Evolutionary conservation across 2,888 invertebrate genomes (phyloP).

Genomic region (Drosophila birchii): DNA sequence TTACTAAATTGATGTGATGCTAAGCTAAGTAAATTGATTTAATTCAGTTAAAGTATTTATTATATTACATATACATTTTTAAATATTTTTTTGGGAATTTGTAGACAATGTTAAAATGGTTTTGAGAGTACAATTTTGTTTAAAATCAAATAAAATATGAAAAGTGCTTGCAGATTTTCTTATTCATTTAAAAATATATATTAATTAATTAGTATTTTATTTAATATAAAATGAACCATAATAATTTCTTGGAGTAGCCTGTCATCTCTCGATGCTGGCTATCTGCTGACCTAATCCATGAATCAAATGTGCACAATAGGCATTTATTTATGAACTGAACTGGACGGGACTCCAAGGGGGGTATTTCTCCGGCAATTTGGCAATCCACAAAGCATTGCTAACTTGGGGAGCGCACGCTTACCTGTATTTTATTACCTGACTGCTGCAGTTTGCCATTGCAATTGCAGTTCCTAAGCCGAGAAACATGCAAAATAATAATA

Average conservation of each 20-base stretch:
- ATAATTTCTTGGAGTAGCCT: not conserved
- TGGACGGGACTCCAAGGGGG: not conserved
- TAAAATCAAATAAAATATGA: too few relatives aligned
- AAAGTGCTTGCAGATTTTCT: not conserved
- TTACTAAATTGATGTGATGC: not conserved
- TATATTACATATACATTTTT: not conserved
- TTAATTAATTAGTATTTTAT: too few relatives aligned
- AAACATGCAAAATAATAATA: conserved; percentile 67
- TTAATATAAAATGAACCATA: not conserved
- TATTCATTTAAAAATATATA: not conserved
- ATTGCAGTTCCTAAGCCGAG: conserved; percentile 48
- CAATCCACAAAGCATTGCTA: conserved; percentile 13
- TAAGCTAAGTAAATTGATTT: not conserved
- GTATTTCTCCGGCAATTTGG: conserved; percentile 20
- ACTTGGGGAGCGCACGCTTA: conserved; percentile 7
- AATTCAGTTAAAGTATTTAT: not conserved
- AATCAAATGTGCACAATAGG: conserved; percentile 55
- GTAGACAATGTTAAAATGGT: not conserved
- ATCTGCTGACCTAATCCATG: conserved; percentile 27
- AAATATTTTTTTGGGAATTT: not conserved
- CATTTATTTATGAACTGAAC: conserved; percentile 64
- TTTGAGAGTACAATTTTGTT: not conserved
- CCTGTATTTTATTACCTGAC: conserved; percentile 40
- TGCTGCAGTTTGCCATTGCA: conserved; percentile 32
- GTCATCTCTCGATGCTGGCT: not conserved